phyloP scores from a whole-genome alignment of 2,888 invertebrate genomes.

The Fragum sueziense region DNA sequence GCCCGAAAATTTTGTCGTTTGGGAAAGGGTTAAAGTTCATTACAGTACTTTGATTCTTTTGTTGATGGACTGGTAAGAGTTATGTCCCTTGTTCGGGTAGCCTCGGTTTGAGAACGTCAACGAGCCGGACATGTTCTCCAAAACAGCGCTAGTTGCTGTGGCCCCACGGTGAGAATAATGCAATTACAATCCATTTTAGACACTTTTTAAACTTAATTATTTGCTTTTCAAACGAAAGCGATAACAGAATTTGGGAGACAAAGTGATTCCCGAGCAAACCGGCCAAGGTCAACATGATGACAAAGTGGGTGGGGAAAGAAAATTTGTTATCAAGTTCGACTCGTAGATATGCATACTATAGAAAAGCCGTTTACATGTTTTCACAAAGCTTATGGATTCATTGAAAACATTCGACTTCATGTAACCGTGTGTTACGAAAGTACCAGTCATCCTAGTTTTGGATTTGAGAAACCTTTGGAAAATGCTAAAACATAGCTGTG shows the following conservation, averaged over 20 bases:
- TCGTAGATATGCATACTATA: not conserved
- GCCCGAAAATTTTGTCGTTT: too few species aligned
- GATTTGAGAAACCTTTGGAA: too few species aligned
- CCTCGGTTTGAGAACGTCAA: slow-evolving; percentile 68
- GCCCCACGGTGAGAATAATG: slow-evolving; percentile 72
- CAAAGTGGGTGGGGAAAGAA: slow-evolving; percentile 18
- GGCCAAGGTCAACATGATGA: not conserved
- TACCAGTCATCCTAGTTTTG: too few species aligned
- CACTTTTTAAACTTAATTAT: too few species aligned
- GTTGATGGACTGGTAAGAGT: too few species aligned
- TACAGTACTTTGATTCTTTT: too few species aligned
- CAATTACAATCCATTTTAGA: not conserved
- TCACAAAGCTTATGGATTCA: not conserved
- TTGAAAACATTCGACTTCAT: too few species aligned
- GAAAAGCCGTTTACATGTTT: not conserved
- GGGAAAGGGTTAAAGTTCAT: too few species aligned
- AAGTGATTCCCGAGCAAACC: not conserved
- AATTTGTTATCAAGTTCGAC: not conserved
- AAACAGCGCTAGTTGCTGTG: slow-evolving; percentile 69
- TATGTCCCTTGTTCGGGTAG: slow-evolving; percentile 33
- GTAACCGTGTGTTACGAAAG: too few species aligned
- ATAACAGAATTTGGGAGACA: not conserved
- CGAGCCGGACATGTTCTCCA: slow-evolving; percentile 73
- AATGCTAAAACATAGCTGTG: too few species aligned
- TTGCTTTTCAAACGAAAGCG: too few species aligned